phyloP scores from a whole-genome alignment of 2,888 invertebrate genomes.

The Gandaritis pyraliata region DNA sequence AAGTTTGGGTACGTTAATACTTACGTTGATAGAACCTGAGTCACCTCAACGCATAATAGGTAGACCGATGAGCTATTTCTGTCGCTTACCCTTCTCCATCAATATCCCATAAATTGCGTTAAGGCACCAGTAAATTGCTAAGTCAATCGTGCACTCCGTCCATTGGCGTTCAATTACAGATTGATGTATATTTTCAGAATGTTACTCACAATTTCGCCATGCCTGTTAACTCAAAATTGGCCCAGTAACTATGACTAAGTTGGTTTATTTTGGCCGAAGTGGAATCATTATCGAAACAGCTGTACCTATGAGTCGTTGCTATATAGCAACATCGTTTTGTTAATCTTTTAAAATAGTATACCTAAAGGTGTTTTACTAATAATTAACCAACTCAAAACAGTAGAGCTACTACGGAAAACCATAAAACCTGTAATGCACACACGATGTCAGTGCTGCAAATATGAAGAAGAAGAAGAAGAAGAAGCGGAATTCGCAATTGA shows the following conservation, averaged over 20 bases:
- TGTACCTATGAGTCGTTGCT: constrained; percentile 12
- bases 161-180: constrained; percentile 53
- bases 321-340: neutral
- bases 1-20: too few relatives aligned
- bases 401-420: too few relatives aligned
- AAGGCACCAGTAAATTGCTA: constrained; percentile 66
- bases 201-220: constrained; percentile 58
- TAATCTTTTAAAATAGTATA: neutral
- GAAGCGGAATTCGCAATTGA: too few relatives aligned
- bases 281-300: constrained; percentile 14
- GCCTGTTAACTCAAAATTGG: constrained; percentile 51
- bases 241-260: constrained; percentile 52
- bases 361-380: too few relatives aligned
- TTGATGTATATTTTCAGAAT: constrained; percentile 62
- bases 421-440: too few relatives aligned
- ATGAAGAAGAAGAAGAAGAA: too few relatives aligned
- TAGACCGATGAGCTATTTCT: constrained; percentile 56
- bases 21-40: constrained; percentile 12
- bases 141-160: constrained; percentile 52
- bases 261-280: constrained; percentile 34
- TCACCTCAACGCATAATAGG: constrained; percentile 13
- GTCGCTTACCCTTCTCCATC: constrained; percentile 64
- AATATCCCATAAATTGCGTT: constrained; percentile 69
- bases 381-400: too few relatives aligned
- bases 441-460: too few relatives aligned